phyloP scores from a whole-genome alignment of 2,888 invertebrate species.

The Apamea epomidion region DNA sequence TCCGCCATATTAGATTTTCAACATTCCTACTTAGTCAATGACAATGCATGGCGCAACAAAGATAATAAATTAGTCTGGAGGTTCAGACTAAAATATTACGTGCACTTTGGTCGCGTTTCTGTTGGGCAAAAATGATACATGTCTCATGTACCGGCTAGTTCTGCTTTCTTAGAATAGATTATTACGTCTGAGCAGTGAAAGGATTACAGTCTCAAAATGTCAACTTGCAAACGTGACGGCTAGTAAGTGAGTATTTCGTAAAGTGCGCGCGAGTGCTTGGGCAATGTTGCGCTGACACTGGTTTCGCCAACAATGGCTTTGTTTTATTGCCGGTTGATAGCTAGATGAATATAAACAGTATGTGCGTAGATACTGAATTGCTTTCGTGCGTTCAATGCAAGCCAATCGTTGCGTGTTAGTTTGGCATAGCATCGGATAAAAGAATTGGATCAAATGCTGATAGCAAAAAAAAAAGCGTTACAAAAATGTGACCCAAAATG shows the following conservation, averaged over 20 bases:
- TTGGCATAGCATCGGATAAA: conserved; percentile 26
- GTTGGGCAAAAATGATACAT: conserved; percentile 36
- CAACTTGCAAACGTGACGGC: conserved; percentile 81
- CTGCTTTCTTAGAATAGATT: conserved; percentile 64
- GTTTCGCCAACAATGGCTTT: conserved; percentile 81
- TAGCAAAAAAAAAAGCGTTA: conserved; percentile 23
- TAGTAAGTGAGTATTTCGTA: conserved; percentile 81
- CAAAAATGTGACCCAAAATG: conserved; percentile 20
- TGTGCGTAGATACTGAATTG: conserved; percentile 48
- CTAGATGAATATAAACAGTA: conserved; percentile 61
- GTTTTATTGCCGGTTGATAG: conserved; percentile 71
- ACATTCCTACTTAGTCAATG: conserved; percentile 49
- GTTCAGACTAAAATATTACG: conserved; percentile 37
- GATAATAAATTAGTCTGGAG: conserved; percentile 54
- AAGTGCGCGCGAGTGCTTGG: conserved; percentile 80
- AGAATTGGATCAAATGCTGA: conserved; percentile 47
- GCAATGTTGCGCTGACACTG: conserved; percentile 78
- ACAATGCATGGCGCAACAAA: conserved; percentile 41
- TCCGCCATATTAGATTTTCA: conserved; percentile 45
- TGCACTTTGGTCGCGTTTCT: conserved; percentile 29
- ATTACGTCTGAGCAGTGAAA: conserved; percentile 78
- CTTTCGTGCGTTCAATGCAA: conserved; percentile 32
- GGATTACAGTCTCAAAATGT: conserved; percentile 83
- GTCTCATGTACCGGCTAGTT: conserved; percentile 29
- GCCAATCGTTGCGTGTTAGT: conserved; percentile 43